phyloP scores from a whole-genome alignment of 2,797 vertebrate species.

The Pseudochromis fuscus region DNA sequence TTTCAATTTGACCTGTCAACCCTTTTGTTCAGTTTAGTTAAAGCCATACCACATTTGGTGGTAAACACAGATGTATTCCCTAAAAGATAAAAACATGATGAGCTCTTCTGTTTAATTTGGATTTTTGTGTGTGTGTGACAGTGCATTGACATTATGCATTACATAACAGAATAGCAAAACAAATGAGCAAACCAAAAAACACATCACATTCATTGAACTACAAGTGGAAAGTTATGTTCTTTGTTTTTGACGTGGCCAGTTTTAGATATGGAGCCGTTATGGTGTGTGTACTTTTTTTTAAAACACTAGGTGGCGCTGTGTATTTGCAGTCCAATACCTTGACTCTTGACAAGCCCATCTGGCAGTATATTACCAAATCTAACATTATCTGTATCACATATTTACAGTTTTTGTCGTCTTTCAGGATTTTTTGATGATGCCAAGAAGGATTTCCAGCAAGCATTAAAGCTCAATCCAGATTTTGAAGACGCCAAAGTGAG shows the following conservation, averaged over 20 bases:
- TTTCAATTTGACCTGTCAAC: too few relatives aligned
- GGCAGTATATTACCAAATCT: not conserved
- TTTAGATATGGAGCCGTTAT: not conserved
- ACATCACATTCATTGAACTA: too few relatives aligned
- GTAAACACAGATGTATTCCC: too few relatives aligned
- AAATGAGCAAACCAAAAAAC: too few relatives aligned
- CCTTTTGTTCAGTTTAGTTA: not conserved
- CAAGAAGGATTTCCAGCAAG: slow-evolving; percentile 91
- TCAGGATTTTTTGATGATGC: slow-evolving; percentile 93
- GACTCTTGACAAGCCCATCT: not conserved
- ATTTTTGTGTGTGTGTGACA: too few relatives aligned
- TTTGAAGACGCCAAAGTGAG: slow-evolving; percentile 94
- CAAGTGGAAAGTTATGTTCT: not conserved
- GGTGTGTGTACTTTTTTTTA: slow-evolving; percentile 1
- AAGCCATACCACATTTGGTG: not conserved
- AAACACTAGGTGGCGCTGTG: slow-evolving; percentile 71
- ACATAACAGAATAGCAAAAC: too few relatives aligned
- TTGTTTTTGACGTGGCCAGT: not conserved
- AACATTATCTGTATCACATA: not conserved
- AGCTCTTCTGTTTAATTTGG: too few relatives aligned
- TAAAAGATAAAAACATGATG: too few relatives aligned
- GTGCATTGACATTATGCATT: too few relatives aligned
- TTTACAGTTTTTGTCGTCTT: slow-evolving; percentile 26
- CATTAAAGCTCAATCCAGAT: slow-evolving; percentile 88
- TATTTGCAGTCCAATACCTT: not conserved